Evolutionary conservation across 2,797 vertebrate species (phyloP).

Genomic region (Cephalopachus bancanus): DNA sequence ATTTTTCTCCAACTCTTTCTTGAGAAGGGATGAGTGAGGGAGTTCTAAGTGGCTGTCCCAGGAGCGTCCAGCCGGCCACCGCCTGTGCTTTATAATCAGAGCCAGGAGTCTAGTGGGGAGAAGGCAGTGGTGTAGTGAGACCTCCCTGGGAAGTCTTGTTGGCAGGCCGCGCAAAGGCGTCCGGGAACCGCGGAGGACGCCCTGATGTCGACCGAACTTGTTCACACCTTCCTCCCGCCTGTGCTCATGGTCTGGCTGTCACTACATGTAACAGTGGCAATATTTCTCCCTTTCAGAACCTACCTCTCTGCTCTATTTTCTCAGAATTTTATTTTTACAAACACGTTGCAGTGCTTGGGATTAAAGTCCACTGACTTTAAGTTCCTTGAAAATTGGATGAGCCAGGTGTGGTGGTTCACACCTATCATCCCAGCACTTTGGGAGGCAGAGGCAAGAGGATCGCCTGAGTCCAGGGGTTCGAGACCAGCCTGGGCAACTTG

Average conservation of each 20-base stretch:
- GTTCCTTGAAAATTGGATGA: background rate
- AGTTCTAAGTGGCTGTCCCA: conserved; percentile 58
- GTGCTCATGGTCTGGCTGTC: background rate
- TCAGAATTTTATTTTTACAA: background rate
- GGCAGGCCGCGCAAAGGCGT: background rate
- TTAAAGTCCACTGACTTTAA: background rate
- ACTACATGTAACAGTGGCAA: rapidly evolving
- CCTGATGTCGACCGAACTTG: background rate
- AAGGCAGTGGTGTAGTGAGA: background rate
- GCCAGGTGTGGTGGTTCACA: no score
- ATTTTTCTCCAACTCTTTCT: conserved; percentile 55
- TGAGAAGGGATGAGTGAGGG: conserved; percentile 50
- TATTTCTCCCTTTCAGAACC: background rate
- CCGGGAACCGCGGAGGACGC: rapidly evolving
- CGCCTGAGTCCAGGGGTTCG: no score
- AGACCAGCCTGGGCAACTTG: no score
- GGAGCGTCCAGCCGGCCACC: conserved; percentile 1
- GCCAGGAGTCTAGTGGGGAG: background rate
- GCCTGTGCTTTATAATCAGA: conserved; percentile 53
- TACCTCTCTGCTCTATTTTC: background rate
- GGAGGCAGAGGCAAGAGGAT: no score
- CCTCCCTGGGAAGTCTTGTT: background rate
- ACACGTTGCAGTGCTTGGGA: background rate
- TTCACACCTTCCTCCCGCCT: background rate
- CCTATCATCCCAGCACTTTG: no score